Evolutionary conservation across 2,113 vertebrate genomes (phyloP).

Genomic region (Beaufortia kweichowensis): DNA sequence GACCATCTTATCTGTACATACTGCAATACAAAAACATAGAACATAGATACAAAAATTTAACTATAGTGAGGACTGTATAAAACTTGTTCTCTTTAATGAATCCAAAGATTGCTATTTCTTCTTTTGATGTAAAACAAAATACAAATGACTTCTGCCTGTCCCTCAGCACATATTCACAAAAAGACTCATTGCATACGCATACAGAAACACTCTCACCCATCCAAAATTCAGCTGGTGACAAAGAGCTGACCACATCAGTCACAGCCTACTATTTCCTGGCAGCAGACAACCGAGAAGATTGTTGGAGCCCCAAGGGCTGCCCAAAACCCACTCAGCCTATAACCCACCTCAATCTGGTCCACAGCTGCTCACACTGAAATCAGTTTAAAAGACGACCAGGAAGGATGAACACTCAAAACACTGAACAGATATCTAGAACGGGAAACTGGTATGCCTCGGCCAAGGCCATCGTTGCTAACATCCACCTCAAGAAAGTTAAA

Average conservation of each 20-base stretch:
- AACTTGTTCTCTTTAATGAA: too few relatives aligned
- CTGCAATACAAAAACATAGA: not conserved
- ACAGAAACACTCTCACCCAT: slow-evolving; percentile 55
- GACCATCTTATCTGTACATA: too few relatives aligned
- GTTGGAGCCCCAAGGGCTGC: slow-evolving; percentile 50
- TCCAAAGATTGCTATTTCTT: too few relatives aligned
- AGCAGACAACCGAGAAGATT: slow-evolving; percentile 76
- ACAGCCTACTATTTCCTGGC: slow-evolving; percentile 81
- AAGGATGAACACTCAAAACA: slow-evolving; percentile 48
- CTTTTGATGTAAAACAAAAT: not conserved
- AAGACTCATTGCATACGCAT: slow-evolving; percentile 62
- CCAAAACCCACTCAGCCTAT: slow-evolving; percentile 51
- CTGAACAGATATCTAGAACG: slow-evolving; percentile 41
- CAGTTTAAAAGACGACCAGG: slow-evolving; percentile 38
- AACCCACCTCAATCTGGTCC: slow-evolving; percentile 67
- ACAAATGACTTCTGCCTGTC: not conserved
- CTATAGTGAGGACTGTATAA: too few relatives aligned
- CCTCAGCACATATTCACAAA: not conserved
- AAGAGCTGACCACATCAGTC: slow-evolving; percentile 92
- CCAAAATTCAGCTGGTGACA: slow-evolving; percentile 78
- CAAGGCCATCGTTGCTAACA: slow-evolving; percentile 23
- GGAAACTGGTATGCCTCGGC: slow-evolving; percentile 51
- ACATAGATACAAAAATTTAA: too few relatives aligned
- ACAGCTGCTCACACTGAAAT: slow-evolving; percentile 71
- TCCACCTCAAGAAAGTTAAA: slow-evolving; percentile 56